Evolutionary conservation across 2,888 invertebrate genomes (phyloP).

Genomic region (Rotaria macrura): DNA sequence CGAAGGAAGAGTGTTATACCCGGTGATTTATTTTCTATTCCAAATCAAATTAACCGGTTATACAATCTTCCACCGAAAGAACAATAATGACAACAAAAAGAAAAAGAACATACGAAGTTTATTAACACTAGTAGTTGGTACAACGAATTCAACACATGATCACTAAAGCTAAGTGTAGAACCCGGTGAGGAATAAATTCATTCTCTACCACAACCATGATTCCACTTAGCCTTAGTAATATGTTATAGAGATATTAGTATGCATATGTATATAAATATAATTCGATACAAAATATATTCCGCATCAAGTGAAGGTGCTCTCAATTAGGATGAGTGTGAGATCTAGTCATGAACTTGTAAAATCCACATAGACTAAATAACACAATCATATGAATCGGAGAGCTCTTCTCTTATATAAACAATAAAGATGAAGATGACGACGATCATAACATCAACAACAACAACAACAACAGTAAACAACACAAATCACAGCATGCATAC

Average conservation of each 20-base stretch:
- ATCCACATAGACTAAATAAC: conserved; percentile 18
- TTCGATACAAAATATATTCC: neutral
- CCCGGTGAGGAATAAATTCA: neutral
- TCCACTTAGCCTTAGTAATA: conserved; percentile 12
- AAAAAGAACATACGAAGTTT: neutral
- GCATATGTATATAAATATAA: too few species aligned
- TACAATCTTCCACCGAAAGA: neutral
- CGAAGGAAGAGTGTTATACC: conserved; percentile 12
- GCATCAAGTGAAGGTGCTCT: conserved; percentile 14
- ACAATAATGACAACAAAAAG: neutral
- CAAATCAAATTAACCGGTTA: neutral
- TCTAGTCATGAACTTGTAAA: conserved; percentile 16
- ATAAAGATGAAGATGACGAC: too few species aligned
- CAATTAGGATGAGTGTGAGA: conserved; percentile 23
- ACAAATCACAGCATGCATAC: neutral
- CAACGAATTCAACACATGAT: neutral
- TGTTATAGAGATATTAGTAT: neutral
- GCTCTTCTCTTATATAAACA: neutral
- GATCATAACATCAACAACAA: neutral
- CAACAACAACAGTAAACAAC: neutral
- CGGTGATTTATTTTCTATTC: neutral
- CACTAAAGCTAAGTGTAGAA: conserved; percentile 11
- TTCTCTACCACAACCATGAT: neutral
- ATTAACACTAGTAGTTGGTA: neutral
- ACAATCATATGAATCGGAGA: conserved; percentile 12